These are phyloP conservation scores for Diphyllodes magnificus DNA, from an alignment of 2,113 vertebrate species.

Conservation along the genomic window DNA sequence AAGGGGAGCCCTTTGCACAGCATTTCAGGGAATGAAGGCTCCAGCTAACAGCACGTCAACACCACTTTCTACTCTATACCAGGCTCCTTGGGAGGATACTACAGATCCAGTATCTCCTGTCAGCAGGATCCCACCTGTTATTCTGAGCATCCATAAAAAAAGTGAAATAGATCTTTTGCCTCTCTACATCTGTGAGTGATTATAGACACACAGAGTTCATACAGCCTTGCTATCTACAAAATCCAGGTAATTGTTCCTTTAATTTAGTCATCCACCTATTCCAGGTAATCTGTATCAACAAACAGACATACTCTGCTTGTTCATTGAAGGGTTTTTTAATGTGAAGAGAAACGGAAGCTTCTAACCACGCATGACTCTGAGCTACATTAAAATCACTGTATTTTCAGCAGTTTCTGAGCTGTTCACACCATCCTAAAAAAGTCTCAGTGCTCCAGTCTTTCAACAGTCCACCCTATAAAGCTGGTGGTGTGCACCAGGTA, in stretches of 20 bases:
- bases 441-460: neutral
- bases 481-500: neutral
- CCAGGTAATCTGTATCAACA: neutral
- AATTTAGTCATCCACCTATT: neutral
- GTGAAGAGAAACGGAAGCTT: neutral
- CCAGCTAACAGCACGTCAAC: neutral
- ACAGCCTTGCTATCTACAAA: neutral
- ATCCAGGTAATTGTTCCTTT: neutral
- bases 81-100: neutral
- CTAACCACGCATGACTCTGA: neutral
- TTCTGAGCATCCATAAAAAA: neutral
- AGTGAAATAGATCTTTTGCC: neutral
- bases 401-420: neutral
- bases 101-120: neutral
- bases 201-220: neutral
- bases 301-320: neutral
- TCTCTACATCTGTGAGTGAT: neutral
- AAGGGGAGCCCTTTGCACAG: neutral
- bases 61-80: neutral
- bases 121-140: neutral
- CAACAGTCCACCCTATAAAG: neutral
- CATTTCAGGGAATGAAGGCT: neutral
- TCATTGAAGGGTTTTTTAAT: slow-evolving; percentile 8
- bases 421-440: neutral
- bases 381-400: neutral